These are phyloP conservation scores for Osmerus eperlanus DNA, from an alignment of 2,113 vertebrate genomes.

Conservation along the genomic window DNA sequence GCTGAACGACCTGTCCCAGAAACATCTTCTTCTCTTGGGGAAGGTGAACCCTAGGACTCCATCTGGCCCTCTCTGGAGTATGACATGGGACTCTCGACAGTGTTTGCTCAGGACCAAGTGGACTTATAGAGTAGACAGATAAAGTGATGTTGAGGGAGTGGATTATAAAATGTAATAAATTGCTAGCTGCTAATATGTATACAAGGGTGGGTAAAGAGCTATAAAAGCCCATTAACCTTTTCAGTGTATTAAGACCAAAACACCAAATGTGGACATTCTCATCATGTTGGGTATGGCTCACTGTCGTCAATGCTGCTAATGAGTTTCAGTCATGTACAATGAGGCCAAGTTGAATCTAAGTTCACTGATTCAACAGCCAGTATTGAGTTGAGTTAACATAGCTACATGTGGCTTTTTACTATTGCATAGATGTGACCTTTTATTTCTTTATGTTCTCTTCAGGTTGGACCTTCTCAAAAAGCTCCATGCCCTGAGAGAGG, in stretches of 20 bases:
- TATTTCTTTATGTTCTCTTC: conserved; percentile 22
- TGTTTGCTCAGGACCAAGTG: not conserved
- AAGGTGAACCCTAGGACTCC: not conserved
- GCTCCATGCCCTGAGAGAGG: conserved; percentile 21
- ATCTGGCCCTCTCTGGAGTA: too few relatives aligned
- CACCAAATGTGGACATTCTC: not conserved
- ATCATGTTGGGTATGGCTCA: not conserved
- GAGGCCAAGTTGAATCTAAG: not conserved
- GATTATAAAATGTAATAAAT: conserved; percentile 9
- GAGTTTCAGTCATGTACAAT: not conserved
- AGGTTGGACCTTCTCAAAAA: conserved; percentile 59
- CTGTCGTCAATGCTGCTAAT: not conserved
- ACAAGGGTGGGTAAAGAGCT: too few relatives aligned
- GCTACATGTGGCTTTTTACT: not conserved
- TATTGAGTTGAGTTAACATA: not conserved
- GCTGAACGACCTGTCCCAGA: conserved; percentile 30
- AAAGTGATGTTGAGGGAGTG: not conserved
- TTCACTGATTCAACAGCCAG: not conserved
- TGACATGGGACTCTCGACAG: not conserved
- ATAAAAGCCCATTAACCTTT: conserved; percentile 19
- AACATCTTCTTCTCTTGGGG: not conserved
- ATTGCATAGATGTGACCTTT: not conserved
- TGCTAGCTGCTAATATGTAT: not conserved
- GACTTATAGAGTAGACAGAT: not conserved
- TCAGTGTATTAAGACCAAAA: conserved; percentile 13